Base-by-base conservation (phyloP, 2,797 vertebrate species). In the Gymnopithys bicolor region DNA sequence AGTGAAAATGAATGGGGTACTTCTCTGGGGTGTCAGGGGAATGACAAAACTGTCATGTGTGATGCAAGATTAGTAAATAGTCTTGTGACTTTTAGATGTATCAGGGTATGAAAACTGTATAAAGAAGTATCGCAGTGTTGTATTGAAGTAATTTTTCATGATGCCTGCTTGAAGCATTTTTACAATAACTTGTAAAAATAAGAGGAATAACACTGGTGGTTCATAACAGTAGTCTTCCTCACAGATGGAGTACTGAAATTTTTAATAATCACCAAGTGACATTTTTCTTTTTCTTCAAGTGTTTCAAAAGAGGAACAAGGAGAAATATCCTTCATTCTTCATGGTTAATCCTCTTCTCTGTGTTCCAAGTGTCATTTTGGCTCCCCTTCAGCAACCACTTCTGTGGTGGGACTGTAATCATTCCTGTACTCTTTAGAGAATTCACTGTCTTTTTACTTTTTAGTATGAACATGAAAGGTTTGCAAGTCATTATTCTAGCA, bases 371-470 rank as follows among this genome's bases (percentile, higher is more conserved):
- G 33, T 87, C 25, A 28, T 64, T 93, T 94, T 46, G 87, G 49
- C 64, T 87, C 11, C 51, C 49, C 87, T 95, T 84, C 75, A 94
- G 93, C 83, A 94, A 17, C 52, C 27, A 19, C 87, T 81, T 93
- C 92, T 76, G 80, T 90, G 39, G 94, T 94, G 83, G 87, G 94
- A 95, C 80, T 93, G 53, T 84, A 79, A 91, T 95, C 82, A 87
- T 92, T 96, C 83, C 84, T 87, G 25, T 78, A 74, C 64, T 81
- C 83, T 93, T 93, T 56, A 25, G 37, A 81, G 81, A 85, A 53
- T 81, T 91, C 46, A 32, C 19, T 32, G 35, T 51, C 68, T 49
- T 82, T 94, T 86, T 69, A 71, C 83, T 75, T 89, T 69, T 32
- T 35, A 56, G 43, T 74, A 52, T 55, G 66, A 90, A 84, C 1